phyloP scores from a whole-genome alignment of 2,797 vertebrate genomes.

The Poeciliopsis infans region DNA sequence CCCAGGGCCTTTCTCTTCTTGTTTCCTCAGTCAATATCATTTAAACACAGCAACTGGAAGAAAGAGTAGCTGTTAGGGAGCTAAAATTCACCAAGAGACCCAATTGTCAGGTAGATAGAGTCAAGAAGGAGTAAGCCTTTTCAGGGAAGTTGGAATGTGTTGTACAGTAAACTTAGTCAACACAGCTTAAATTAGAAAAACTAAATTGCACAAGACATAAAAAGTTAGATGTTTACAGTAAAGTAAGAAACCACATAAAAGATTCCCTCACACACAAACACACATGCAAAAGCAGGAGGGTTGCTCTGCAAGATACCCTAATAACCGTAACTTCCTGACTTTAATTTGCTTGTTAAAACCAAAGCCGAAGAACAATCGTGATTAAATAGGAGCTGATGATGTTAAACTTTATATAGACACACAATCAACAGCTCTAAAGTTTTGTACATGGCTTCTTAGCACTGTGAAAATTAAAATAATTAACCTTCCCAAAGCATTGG shows the following conservation, averaged over 20 bases:
- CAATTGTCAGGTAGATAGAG: slow-evolving; percentile 64
- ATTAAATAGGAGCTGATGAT: not conserved
- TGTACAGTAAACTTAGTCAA: not conserved
- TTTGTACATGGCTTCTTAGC: not conserved
- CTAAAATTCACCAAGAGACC: slow-evolving; percentile 54
- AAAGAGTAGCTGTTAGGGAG: slow-evolving; percentile 59
- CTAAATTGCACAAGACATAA: not conserved
- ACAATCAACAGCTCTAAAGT: not conserved
- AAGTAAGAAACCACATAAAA: not conserved
- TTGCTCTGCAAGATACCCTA: not conserved
- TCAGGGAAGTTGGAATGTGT: not conserved
- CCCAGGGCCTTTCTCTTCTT: slow-evolving; percentile 20
- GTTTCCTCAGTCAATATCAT: slow-evolving; percentile 32
- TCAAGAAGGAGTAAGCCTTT: slow-evolving; percentile 68
- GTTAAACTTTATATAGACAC: not conserved
- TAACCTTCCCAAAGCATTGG: not conserved
- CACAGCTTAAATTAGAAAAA: slow-evolving; percentile 8
- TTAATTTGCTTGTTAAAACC: not conserved
- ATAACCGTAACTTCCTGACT: not conserved
- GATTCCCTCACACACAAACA: not conserved
- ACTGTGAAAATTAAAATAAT: not conserved
- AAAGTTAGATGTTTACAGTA: not conserved
- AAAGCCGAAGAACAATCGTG: not conserved
- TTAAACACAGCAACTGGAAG: slow-evolving; percentile 36
- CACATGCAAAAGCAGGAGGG: not conserved